Percentiles rank a stretch among this genome's conserved stretches.
Conservation (phyloP, 2,797 vertebrate species). For the Scolopax rusticola region DNA sequence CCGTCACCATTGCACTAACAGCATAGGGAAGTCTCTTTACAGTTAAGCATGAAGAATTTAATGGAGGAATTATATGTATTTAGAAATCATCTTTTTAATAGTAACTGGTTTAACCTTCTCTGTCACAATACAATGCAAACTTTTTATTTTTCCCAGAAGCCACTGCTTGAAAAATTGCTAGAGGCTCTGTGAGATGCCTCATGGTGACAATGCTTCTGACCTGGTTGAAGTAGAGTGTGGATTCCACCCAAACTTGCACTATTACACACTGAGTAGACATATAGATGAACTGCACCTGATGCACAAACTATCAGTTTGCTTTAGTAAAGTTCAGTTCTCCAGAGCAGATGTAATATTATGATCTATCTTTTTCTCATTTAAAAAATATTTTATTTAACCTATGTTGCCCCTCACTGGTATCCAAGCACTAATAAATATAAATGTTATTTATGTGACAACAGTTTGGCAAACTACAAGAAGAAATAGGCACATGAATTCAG, state of each 20-base stretch:
- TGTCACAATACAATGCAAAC: neutral
- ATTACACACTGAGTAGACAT: neutral
- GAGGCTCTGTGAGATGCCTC: neutral
- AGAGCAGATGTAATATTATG: neutral
- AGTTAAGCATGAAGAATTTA: neutral
- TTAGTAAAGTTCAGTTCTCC: neutral
- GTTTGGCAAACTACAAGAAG: neutral
- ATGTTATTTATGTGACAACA: conserved; percentile 2
- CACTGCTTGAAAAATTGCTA: neutral
- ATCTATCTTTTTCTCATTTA: neutral
- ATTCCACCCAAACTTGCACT: neutral
- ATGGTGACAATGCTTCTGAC: neutral
- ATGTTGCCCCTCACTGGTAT: neutral
- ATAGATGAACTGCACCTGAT: neutral
- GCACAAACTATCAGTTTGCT: neutral
- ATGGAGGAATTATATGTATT: neutral
- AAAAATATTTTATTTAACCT: neutral
- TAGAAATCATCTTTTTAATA: neutral
- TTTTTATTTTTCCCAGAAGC: neutral
- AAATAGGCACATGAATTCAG: neutral
- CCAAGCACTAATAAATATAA: neutral
- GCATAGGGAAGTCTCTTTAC: neutral
- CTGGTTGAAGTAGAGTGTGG: neutral
- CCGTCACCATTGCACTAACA: neutral
- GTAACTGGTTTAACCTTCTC: neutral